These are phyloP conservation scores for Varanus salvator DNA, from an alignment of 2,113 vertebrate genomes.

Conservation along the genomic window DNA sequence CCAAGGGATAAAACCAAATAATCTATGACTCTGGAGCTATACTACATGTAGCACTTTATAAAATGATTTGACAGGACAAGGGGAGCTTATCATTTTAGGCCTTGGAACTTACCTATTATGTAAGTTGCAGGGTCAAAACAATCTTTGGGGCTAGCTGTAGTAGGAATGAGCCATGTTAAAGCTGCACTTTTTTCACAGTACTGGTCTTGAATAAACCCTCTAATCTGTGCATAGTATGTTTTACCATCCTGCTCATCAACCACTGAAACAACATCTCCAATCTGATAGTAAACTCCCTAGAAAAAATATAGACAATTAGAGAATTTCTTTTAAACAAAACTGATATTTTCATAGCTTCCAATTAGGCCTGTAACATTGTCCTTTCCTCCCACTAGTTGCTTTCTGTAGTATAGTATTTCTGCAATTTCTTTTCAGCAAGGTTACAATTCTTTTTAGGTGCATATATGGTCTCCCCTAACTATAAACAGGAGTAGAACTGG, in stretches of 20 bases:
- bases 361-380: background rate
- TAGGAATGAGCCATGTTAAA: constrained; percentile 95
- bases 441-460: background rate
- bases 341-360: constrained; percentile 18
- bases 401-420: background rate
- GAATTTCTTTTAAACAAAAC: constrained; percentile 3
- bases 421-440: background rate
- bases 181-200: constrained; percentile 98
- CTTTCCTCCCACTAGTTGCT: background rate
- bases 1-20: background rate
- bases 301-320: constrained; percentile 14
- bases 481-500: rapidly evolving
- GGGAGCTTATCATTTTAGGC: constrained; percentile 3
- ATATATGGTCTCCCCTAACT: constrained; percentile 3
- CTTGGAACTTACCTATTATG: constrained; percentile 88
- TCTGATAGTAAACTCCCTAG: constrained; percentile 96
- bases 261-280: constrained; percentile 95
- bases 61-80: background rate
- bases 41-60: background rate
- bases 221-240: constrained; percentile 94
- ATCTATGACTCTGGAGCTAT: background rate
- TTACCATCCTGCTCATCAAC: constrained; percentile 94
- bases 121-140: constrained; percentile 95
- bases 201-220: constrained; percentile 97
- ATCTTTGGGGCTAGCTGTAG: constrained; percentile 90